Evolutionary conservation across 2,797 vertebrate genomes (phyloP), one percentile per base, ranked within the genome.

Genomic region (Hydrocynus forskahlii): DNA sequence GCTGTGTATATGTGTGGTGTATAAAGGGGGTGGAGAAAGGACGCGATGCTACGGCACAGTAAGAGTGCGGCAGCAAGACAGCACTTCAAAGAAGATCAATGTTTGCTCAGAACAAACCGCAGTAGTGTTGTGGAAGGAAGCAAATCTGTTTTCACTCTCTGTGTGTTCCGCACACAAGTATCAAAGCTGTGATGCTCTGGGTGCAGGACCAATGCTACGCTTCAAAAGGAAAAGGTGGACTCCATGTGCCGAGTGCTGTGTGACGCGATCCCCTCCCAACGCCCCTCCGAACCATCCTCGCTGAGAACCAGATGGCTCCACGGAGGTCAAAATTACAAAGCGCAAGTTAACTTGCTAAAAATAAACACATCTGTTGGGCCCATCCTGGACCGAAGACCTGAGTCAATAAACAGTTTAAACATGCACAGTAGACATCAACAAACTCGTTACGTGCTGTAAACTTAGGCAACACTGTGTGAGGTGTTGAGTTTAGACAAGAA

Each of bases 51-150:
- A 71, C n/a, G 57, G 75, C 43, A 13, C 50, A 6, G 75, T 63
- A 76, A 48, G 78, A 57, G 35, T 16, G 55, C 25, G 25, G 35
- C 75, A 64, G 69, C 62, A 83, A 35, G 29, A 43, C 50, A 54
- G 62, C 62, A 55, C 76, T 76, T 83, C 78, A 81, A 78, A 81
- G 73, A 79, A 59, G 63, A 83, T 79, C 35, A 63, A 73, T 60
- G 76, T 86, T 83, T 88, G 79, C 79, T 79, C 54, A 63, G 75
- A 86, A 82, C 79, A 84, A 86, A 84, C 68, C 17, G 17, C 38
- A 5, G 59, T 16, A 5, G 70, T 50, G 40, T 73, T 74, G 63
- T 35, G 59, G 19, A 38, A 79, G n/a, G 29, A 75, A 60, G 73
- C 70, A 25, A 69, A 81, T 72, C 74, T 5, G 13, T 81, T 79